These are phyloP conservation scores for Antheraea mylitta DNA, from an alignment of 1,140 invertebrate species.

Conservation along the genomic window DNA sequence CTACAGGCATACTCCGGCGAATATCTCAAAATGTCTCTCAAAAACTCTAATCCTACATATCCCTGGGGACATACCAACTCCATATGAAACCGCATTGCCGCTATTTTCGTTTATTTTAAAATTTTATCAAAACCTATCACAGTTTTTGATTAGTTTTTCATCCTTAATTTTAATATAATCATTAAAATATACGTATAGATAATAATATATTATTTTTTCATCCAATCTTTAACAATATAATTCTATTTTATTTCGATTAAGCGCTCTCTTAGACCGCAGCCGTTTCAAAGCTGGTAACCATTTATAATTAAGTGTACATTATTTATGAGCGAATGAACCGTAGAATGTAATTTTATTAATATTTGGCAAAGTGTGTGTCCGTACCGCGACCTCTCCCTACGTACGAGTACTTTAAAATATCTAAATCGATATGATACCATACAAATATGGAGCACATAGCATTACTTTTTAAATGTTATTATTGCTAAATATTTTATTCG, in stretches of 20 bases:
- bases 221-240: slow-evolving; percentile 76
- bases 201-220: slow-evolving; percentile 69
- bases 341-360: slow-evolving; percentile 16
- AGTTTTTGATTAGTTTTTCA: slow-evolving; percentile 78
- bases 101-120: slow-evolving; percentile 57
- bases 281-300: slow-evolving; percentile 22
- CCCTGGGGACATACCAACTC: slow-evolving; percentile 17
- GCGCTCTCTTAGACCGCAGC: slow-evolving; percentile 37
- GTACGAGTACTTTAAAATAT: slow-evolving; percentile 19
- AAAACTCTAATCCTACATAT: slow-evolving; percentile 67
- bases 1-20: slow-evolving; percentile 40
- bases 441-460: slow-evolving; percentile 63
- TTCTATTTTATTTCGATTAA: slow-evolving; percentile 66
- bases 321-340: slow-evolving; percentile 35
- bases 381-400: slow-evolving; percentile 11
- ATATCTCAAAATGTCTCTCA: slow-evolving; percentile 67
- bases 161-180: slow-evolving; percentile 77
- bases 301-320: neutral
- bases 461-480: slow-evolving; percentile 59
- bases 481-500: slow-evolving; percentile 74
- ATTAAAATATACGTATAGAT: slow-evolving; percentile 78
- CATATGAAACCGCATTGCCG: slow-evolving; percentile 5
- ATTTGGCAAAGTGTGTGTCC: slow-evolving; percentile 49
- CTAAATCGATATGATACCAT: slow-evolving; percentile 63
- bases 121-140: slow-evolving; percentile 79